Evolutionary conservation across 2,888 invertebrate genomes (phyloP).

Genomic region (Poecilobothrus nobilitatus): DNA sequence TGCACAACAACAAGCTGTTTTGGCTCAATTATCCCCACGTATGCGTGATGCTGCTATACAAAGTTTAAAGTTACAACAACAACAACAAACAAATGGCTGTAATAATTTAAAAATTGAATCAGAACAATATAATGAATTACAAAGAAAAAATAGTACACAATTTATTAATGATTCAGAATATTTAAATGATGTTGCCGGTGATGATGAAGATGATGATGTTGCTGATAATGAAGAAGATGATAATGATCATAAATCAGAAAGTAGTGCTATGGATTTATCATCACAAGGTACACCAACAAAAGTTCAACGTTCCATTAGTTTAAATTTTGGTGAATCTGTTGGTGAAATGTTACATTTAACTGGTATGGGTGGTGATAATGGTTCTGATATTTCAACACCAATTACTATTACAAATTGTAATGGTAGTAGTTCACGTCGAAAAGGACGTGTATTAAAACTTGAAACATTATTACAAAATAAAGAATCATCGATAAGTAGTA

Average conservation of each 20-base stretch:
- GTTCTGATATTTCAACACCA: constrained; percentile 20
- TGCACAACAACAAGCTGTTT: constrained; percentile 40
- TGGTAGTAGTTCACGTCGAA: constrained; percentile 54
- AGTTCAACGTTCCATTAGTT: constrained; percentile 22
- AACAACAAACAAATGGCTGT: background rate
- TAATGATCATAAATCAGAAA: constrained; percentile 25
- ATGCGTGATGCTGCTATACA: constrained; percentile 32
- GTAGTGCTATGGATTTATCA: constrained; percentile 39
- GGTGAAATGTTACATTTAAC: background rate
- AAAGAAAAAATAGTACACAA: constrained; percentile 15
- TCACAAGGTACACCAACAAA: constrained; percentile 39
- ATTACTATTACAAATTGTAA: constrained; percentile 33
- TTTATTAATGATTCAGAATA: constrained; percentile 17
- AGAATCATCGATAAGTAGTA: constrained; percentile 23
- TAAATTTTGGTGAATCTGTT: background rate
- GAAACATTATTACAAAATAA: constrained; percentile 46
- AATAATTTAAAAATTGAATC: constrained; percentile 22
- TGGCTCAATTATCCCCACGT: constrained; percentile 39
- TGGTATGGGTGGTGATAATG: constrained; percentile 14
- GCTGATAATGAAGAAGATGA: constrained; percentile 27
- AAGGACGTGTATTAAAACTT: constrained; percentile 76
- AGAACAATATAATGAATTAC: background rate
- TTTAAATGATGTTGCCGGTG: constrained; percentile 20
- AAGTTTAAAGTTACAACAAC: background rate
- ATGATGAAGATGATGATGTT: constrained; percentile 22